These are phyloP conservation scores for Ips nitidus DNA, from an alignment of 1,140 invertebrate species.

Conservation along the genomic window DNA sequence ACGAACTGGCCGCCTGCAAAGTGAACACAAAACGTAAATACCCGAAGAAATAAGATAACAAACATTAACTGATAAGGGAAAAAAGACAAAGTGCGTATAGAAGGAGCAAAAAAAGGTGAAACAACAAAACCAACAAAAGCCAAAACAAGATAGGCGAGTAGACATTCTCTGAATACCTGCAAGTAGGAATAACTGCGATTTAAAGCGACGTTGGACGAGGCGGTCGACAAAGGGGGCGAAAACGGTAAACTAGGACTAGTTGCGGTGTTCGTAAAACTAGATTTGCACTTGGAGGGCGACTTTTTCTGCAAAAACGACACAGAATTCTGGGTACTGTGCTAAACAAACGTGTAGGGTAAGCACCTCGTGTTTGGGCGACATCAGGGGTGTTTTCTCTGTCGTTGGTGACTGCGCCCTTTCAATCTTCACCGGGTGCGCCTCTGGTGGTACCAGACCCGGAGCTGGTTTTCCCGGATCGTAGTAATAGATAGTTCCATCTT, in stretches of 20 bases:
- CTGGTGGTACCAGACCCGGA: slow-evolving; percentile 46
- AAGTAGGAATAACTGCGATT: slow-evolving; percentile 31
- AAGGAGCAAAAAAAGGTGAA: background rate
- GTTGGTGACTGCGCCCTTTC: background rate
- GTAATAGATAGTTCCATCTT: slow-evolving; percentile 70
- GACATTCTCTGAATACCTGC: slow-evolving; percentile 7
- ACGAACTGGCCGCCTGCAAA: slow-evolving; percentile 23
- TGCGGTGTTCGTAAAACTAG: slow-evolving; percentile 45
- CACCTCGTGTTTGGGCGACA: slow-evolving; percentile 35
- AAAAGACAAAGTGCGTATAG: too few species aligned
- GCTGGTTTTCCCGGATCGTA: slow-evolving; percentile 72
- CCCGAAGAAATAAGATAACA: background rate
- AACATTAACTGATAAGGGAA: too few species aligned
- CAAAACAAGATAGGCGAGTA: background rate
- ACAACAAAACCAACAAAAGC: background rate
- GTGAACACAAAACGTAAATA: background rate
- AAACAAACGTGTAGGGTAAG: background rate
- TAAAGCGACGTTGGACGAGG: slow-evolving; percentile 18
- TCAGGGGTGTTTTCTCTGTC: slow-evolving; percentile 28
- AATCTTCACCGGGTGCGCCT: background rate
- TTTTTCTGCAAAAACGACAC: slow-evolving; percentile 32
- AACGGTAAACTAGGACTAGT: slow-evolving; percentile 51
- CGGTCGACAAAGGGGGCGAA: slow-evolving; percentile 28
- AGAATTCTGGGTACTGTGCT: slow-evolving; percentile 1
- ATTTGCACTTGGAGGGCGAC: slow-evolving; percentile 44